Conservation (phyloP, 2,888 invertebrate species). For the Eumacrocentrus americanus region DNA sequence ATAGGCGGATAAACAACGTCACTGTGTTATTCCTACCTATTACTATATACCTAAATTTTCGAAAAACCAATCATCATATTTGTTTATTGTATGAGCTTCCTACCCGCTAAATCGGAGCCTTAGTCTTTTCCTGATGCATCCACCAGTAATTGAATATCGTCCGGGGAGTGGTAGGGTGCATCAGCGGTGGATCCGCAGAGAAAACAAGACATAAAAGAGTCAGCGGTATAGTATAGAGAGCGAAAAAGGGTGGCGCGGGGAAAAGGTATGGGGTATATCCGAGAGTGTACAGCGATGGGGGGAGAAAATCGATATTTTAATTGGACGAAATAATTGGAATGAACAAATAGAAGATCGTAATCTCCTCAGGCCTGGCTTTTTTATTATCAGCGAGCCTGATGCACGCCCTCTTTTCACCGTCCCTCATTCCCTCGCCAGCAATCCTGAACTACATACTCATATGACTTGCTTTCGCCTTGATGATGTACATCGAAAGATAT, state of each 20-base stretch:
- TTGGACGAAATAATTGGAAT: conserved; percentile 62
- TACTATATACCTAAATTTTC: too few species aligned
- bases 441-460: neutral
- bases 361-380: conserved; percentile 50
- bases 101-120: too few species aligned
- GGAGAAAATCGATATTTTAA: conserved; percentile 61
- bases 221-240: conserved; percentile 62
- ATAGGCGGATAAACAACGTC: too few species aligned
- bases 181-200: neutral
- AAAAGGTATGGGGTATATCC: conserved; percentile 29
- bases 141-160: conserved; percentile 6
- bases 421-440: too few species aligned
- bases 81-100: too few species aligned
- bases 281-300: conserved; percentile 62
- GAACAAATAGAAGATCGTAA: conserved; percentile 61
- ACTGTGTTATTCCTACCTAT: too few species aligned
- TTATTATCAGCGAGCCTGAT: conserved; percentile 48
- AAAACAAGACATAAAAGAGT: neutral
- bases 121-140: conserved; percentile 15
- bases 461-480: too few species aligned
- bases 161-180: neutral
- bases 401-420: conserved; percentile 25
- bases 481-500: too few species aligned
- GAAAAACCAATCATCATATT: too few species aligned
- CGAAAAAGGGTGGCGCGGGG: conserved; percentile 63